Base-by-base conservation (phyloP, 2,888 invertebrate genomes). In the Trissoscelio sp. region DNA sequence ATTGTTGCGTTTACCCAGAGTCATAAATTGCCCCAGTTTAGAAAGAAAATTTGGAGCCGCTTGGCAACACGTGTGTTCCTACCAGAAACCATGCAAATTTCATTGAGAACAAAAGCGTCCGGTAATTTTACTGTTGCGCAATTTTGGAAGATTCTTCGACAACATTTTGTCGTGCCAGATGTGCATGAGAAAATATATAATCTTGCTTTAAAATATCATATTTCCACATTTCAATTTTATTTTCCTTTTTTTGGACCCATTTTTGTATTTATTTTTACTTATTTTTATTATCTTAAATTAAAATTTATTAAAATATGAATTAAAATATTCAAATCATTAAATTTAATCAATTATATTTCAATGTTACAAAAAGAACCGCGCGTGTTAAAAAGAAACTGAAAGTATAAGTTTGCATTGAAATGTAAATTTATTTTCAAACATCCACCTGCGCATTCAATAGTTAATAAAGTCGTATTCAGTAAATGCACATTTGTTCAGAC, bases 11-110 rank as follows among this genome's bases (percentile, higher is more conserved):
- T 87, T 86, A 84, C 79, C 79, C 77, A 84, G 82, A 75, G 85
- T 85, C 89, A 88, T 90, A 90, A 91, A 90, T 89, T 91, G 90
- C 89, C 86, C 89, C 79, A 90, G 85, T 89, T 91, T 86, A 83
- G 84, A 86, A 85, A 85, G 86, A 86, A 88, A 86, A 83, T 83
- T 81, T 62, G 85, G 75, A 79, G 84, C 83, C 85, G 79, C 75
- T 74, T 82, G 79, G 84, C 77, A 84, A 87, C 87, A 88, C 87
- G 86, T 89, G 89, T 86, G 83, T 75, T 72, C 70, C 39, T 42
- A 67, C 77, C 31, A 74, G 66, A 80, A 81, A 85, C 84, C 85
- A 88, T 88, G 87, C 85, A 87, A 86, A 86, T 86, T 88, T 86
- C 70, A 42, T 79, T 62, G 34, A 44, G 70, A 77, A 75, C 75